Evolutionary conservation across 2,113 vertebrate species (phyloP), one percentile per base, ranked within the genome.

Genomic region (Oncorhynchus tshawytscha): DNA sequence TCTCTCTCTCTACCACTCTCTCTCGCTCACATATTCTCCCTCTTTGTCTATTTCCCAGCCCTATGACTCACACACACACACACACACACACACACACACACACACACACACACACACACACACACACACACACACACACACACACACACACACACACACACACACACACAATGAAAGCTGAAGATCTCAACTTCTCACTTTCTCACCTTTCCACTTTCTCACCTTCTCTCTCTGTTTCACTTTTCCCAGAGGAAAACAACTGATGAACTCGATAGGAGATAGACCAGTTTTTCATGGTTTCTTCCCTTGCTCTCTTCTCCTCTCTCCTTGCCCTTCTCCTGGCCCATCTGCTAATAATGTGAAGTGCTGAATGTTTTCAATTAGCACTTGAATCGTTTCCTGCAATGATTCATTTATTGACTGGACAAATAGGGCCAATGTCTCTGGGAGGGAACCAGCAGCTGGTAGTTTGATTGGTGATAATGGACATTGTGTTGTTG

Each of bases 301-400:
- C 39, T 45, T 45, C 39, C 9, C 39, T 45, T 45, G 39, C 39
- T 45, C 34, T 34, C 34, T 34, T 54, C 3, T 57, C 18, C 13
- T 57, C 54, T 57, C 54, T 57, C 54, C 4, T 57, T 57, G 54
- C 54, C 13, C 39, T 15, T 57, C 54, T 4, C 20, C 51, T 60
- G n/a, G 6, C 29, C 25, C 15, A 29, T 48, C 45, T 16, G 0
- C 75, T 68, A 9, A 18, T 62, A 48, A 79, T 84, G 27, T 0
- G 66, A 81, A 80, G 24, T 71, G 29, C 70, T 45, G 65, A 74
- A 79, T 82, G 76, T 78, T 74, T 82, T 64, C 74, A 83, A 81
- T 79, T 78, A 76, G 57, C 73, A 67, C 76, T 83, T 73, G 18
- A 74, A 39, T 39, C 9, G 75, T 84, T 88, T 77, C 49, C 66